Percentiles rank a stretch among this genome's conserved stretches.
phyloP scores from a whole-genome alignment of 1,140 invertebrate genomes.

The Helicoverpa armigera region DNA sequence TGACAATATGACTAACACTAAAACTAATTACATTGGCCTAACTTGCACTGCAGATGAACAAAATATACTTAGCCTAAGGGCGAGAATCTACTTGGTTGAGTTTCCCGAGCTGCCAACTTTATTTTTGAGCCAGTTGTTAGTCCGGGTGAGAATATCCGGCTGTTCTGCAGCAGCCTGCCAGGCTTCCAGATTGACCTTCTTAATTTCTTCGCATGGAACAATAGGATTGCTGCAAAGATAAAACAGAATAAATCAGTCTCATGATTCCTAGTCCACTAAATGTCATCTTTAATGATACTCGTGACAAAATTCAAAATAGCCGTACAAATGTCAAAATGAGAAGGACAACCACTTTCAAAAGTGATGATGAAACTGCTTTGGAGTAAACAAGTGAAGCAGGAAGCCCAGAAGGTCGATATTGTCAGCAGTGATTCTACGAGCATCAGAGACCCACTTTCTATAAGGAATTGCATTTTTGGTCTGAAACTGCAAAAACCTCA shows the following conservation, averaged over 20 bases:
- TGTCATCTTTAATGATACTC: background rate
- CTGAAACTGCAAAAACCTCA: background rate
- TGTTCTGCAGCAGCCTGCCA: slow-evolving; percentile 79
- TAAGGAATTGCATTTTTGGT: background rate
- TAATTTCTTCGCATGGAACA: slow-evolving; percentile 78
- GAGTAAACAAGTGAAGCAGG: slow-evolving; percentile 3
- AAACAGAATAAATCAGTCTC: slow-evolving; percentile 16
- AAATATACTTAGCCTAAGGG: slow-evolving; percentile 15
- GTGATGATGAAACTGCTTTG: background rate
- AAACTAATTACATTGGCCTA: slow-evolving; percentile 19
- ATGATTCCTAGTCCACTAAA: background rate
- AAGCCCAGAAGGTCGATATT: background rate
- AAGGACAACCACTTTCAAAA: slow-evolving; percentile 17
- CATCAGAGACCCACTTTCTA: slow-evolving; percentile 1
- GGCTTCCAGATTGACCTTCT: slow-evolving; percentile 79
- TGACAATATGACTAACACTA: slow-evolving; percentile 8
- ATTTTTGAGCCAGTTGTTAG: slow-evolving; percentile 82
- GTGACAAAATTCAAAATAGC: background rate
- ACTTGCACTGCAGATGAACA: slow-evolving; percentile 30
- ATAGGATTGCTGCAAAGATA: slow-evolving; percentile 75
- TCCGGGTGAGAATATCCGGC: slow-evolving; percentile 81
- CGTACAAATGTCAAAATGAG: slow-evolving; percentile 2
- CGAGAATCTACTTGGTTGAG: slow-evolving; percentile 70
- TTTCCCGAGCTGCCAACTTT: slow-evolving; percentile 73
- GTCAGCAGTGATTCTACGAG: background rate